Conservation (phyloP, 2,888 invertebrate genomes). For the Eupeodes luniger region DNA sequence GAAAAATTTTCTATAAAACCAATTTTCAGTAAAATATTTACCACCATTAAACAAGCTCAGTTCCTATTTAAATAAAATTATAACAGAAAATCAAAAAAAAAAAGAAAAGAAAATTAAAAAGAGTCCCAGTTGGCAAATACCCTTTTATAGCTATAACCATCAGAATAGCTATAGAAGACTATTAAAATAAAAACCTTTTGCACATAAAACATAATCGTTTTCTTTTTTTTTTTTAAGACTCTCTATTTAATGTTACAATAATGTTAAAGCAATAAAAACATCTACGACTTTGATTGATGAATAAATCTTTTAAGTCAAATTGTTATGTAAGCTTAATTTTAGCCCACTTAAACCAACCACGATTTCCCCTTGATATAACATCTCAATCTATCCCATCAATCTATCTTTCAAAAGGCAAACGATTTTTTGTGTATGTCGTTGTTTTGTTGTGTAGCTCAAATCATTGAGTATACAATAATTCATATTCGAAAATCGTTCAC, state of each 20-base stretch:
- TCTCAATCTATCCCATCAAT: slow-evolving; percentile 24
- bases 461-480: slow-evolving; percentile 61
- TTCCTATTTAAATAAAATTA: too few relatives aligned
- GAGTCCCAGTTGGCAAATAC: too few relatives aligned
- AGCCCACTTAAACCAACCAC: slow-evolving; percentile 32
- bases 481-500: slow-evolving; percentile 68
- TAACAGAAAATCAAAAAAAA: too few relatives aligned
- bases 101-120: too few relatives aligned
- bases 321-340: slow-evolving; percentile 53
- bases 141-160: too few relatives aligned
- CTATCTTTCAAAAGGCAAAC: slow-evolving; percentile 37
- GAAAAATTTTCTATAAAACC: too few relatives aligned
- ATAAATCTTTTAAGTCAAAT: slow-evolving; percentile 61
- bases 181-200: too few relatives aligned
- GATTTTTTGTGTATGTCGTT: slow-evolving; percentile 16
- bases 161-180: too few relatives aligned
- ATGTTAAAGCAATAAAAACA: slow-evolving; percentile 24
- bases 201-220: slow-evolving; percentile 12
- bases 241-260: neutral
- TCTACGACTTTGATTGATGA: slow-evolving; percentile 38
- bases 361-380: slow-evolving; percentile 17
- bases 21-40: too few relatives aligned
- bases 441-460: slow-evolving; percentile 35
- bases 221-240: slow-evolving; percentile 3
- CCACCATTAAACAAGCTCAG: too few relatives aligned